Conservation (phyloP, 2,113 vertebrate species). For the Xiphophorus couchianus region DNA sequence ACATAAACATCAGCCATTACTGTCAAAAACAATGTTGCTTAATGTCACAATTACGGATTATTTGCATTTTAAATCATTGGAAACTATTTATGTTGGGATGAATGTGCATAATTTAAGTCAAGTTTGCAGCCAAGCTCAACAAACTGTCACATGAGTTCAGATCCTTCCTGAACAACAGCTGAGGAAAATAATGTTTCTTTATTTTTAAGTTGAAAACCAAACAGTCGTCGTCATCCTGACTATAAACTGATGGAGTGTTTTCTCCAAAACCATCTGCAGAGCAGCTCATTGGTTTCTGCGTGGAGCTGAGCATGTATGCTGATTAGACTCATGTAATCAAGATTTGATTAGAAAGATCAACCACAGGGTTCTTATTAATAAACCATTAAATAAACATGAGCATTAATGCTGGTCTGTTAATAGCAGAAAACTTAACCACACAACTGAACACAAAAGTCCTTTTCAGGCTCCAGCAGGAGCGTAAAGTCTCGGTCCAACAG, state of each 20-base stretch:
- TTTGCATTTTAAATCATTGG: too few species aligned
- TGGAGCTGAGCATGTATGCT: slow-evolving; percentile 30
- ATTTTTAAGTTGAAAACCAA: background rate
- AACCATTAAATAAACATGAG: slow-evolving; percentile 61
- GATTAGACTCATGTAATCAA: slow-evolving; percentile 57
- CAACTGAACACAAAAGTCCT: slow-evolving; percentile 4
- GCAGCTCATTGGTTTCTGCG: background rate
- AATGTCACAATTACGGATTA: too few species aligned
- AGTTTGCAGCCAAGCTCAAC: too few species aligned
- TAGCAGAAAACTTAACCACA: slow-evolving; percentile 20
- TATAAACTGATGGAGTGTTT: too few species aligned
- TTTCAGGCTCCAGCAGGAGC: slow-evolving; percentile 5
- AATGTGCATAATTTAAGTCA: too few species aligned
- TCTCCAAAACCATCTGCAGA: background rate
- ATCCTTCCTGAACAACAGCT: background rate
- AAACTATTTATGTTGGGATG: too few species aligned
- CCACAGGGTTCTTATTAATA: slow-evolving; percentile 51
- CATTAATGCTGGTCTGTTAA: slow-evolving; percentile 31
- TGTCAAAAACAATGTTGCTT: too few species aligned
- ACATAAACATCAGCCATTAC: too few species aligned
- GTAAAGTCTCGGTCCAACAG: slow-evolving; percentile 2
- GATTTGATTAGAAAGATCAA: slow-evolving; percentile 54
- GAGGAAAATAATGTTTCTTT: background rate
- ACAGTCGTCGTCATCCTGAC: background rate
- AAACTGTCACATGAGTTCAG: too few species aligned